Base-by-base conservation (phyloP, 2,113 vertebrate genomes). In the Sula dactylatra region DNA sequence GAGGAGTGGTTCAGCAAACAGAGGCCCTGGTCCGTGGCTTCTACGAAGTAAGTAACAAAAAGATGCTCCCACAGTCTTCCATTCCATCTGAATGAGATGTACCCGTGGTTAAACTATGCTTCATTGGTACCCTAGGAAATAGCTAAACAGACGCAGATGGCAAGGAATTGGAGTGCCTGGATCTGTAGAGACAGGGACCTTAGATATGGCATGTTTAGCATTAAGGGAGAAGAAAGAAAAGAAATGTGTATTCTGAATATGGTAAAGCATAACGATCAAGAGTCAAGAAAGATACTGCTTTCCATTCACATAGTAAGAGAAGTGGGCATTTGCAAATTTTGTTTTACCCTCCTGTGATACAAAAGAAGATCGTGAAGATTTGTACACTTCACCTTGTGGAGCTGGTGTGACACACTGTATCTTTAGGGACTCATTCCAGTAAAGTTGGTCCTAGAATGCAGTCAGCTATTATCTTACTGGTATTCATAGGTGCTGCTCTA, bases 11-110 rank as follows among this genome's bases (percentile, higher is more conserved):
- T 83, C 99, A 99, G 96, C 99, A 99, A 98, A 99, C 99, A 0
- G 99, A 99, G 93, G 99, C 99, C 0, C 96, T 99, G 89, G 99
- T 99, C 77, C 97, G 99, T 89, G 99, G 99, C 65, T 99, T 99
- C 98, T 99, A 99, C 9, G 99, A 99, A 99, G 99, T 99, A 93
- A 97, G 97, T 95, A 49, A n/a, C 26, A 34, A 86, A 92, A 42
- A 0, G 2, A 32, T 59, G 36, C 22, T 93, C 49, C 13, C 45
- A 25, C 2, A 26, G 40, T 49, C 47, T 62, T n/a, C 71, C 22
- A 7, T 58, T 82, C 66, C 32, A 22, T 44, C 62, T 59, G 45
- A 79, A 31, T 79, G 70, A 67, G 62, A 22, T 10, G 38, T n/a
- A 7, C 49, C 67, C 6, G 6, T 65, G 20, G n/a, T 42, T 83